These are phyloP conservation scores for Brienomyrus longianalis DNA, from an alignment of 2,113 vertebrate species.

Conservation along the genomic window DNA sequence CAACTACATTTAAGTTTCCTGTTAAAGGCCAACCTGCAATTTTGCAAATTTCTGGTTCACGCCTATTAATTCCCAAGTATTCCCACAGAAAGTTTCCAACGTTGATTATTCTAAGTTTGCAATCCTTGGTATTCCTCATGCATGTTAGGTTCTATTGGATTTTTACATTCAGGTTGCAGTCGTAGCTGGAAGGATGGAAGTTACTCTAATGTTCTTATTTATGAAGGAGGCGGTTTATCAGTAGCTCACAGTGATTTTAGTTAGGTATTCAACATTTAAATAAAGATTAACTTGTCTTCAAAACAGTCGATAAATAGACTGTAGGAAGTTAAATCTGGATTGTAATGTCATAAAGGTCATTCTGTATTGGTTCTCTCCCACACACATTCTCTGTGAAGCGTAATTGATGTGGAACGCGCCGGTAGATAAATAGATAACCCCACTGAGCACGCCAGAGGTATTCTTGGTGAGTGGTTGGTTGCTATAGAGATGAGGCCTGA, in stretches of 20 bases:
- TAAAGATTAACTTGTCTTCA: constrained; percentile 1
- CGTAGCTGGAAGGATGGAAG: not conserved
- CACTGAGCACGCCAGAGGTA: not conserved
- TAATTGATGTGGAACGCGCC: not conserved
- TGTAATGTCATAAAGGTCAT: not conserved
- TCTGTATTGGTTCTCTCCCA: not conserved
- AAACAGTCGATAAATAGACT: not conserved
- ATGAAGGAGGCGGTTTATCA: not conserved
- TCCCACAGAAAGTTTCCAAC: not conserved
- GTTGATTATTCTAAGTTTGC: not conserved
- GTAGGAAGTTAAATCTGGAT: constrained; percentile 2
- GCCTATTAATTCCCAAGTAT: not conserved
- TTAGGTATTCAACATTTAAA: not conserved
- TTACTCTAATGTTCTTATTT: not conserved
- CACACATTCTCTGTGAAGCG: constrained; percentile 7
- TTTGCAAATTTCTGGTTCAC: not conserved
- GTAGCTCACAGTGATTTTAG: not conserved
- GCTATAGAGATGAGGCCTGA: not conserved
- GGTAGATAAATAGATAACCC: not conserved
- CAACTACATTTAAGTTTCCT: too few species aligned
- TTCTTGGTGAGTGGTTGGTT: not conserved
- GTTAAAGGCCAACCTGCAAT: too few species aligned
- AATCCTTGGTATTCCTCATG: not conserved
- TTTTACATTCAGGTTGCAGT: not conserved
- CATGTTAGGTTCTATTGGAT: not conserved